Percentiles rank a stretch among this genome's conserved stretches.
Conservation (phyloP, 2,888 invertebrate genomes). For the Trypoxylon attenuatum region DNA sequence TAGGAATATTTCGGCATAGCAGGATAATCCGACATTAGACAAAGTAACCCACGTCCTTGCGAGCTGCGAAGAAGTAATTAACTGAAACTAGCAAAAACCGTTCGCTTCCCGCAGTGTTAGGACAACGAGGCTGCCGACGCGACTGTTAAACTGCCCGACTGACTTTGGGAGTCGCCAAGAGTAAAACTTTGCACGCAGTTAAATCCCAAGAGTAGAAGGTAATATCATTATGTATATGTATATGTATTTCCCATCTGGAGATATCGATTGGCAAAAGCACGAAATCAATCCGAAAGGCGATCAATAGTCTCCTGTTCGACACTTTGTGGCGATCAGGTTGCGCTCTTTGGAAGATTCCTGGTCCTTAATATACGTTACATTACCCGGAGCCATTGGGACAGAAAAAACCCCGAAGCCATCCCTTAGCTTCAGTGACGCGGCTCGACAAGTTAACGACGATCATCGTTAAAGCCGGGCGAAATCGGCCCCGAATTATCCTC, state of each 20-base stretch:
- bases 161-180: no score
- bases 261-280: slow-evolving; percentile 21
- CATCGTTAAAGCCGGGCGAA: slow-evolving; percentile 31
- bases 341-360: slow-evolving; percentile 37
- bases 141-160: no score
- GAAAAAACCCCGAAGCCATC: not conserved
- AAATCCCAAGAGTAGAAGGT: no score
- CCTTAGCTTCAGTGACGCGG: slow-evolving; percentile 14
- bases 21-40: no score
- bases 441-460: slow-evolving; percentile 36
- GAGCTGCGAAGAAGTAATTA: no score
- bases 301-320: not conserved
- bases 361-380: slow-evolving; percentile 19
- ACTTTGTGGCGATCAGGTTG: slow-evolving; percentile 24
- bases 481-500: slow-evolving; percentile 27
- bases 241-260: slow-evolving; percentile 8
- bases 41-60: no score
- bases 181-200: no score
- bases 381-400: not conserved
- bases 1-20: no score
- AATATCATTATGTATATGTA: no score
- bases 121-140: no score
- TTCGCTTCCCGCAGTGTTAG: no score
- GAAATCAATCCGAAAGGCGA: slow-evolving; percentile 23
- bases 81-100: no score